phyloP scores from a whole-genome alignment of 2,113 vertebrate genomes.

The Glareola pratincola region DNA sequence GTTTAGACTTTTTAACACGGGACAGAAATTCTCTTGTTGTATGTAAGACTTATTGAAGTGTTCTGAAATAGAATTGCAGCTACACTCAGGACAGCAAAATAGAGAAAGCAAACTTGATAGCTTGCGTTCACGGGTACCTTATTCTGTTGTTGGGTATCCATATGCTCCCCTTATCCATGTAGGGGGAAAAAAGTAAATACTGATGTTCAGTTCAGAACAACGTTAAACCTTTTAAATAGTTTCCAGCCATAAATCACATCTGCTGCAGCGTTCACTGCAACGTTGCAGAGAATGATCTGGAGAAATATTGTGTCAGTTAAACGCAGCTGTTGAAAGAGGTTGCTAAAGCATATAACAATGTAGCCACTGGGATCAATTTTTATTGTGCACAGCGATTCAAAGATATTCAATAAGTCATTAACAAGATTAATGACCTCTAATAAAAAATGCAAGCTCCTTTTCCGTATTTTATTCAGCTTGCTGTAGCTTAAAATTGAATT shows the following conservation, averaged over 20 bases:
- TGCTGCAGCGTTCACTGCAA: not conserved
- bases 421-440: constrained; percentile 59
- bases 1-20: not conserved
- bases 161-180: not conserved
- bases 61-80: not conserved
- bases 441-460: constrained; percentile 48
- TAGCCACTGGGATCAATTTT: constrained; percentile 50
- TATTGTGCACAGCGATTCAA: not conserved
- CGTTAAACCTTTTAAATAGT: not conserved
- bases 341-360: constrained; percentile 11
- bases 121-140: not conserved
- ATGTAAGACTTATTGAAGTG: not conserved
- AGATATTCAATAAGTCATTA: constrained; percentile 59
- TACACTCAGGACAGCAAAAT: not conserved
- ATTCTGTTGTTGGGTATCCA: not conserved
- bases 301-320: constrained; percentile 1
- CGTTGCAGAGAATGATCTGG: not conserved
- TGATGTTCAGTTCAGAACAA: not conserved
- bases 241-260: not conserved
- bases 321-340: not conserved
- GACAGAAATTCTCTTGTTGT: not conserved
- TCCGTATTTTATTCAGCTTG: constrained; percentile 38
- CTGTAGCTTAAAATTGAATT: constrained; percentile 54
- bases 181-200: not conserved
- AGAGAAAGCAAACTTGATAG: not conserved